These are phyloP conservation scores for Gorsachius magnificus DNA, from an alignment of 2,797 vertebrate genomes.

Conservation along the genomic window DNA sequence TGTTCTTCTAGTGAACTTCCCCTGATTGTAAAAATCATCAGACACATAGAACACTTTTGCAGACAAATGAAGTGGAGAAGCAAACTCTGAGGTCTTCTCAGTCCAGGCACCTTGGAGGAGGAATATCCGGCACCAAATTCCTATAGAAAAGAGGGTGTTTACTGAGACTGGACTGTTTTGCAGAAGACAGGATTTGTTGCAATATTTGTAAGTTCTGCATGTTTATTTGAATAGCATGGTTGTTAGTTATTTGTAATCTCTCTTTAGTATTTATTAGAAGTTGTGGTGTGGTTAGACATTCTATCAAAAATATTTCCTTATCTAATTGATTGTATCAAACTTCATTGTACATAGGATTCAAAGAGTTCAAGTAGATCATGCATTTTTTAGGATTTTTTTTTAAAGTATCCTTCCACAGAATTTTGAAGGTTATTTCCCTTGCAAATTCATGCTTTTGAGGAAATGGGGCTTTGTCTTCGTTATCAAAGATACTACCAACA, in stretches of 20 bases:
- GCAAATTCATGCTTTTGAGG: background rate
- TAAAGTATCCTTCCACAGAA: background rate
- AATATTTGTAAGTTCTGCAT: slow-evolving; percentile 48
- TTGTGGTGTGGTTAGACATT: background rate
- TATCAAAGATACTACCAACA: background rate
- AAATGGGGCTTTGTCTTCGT: background rate
- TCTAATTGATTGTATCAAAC: background rate
- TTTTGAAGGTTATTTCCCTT: background rate
- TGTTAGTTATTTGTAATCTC: background rate
- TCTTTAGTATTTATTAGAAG: background rate
- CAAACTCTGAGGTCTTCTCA: slow-evolving; percentile 15
- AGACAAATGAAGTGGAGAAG: slow-evolving; percentile 20
- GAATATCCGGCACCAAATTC: background rate
- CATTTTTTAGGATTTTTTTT: background rate
- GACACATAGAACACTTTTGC: background rate
- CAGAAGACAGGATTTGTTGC: background rate
- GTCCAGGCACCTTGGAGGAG: background rate
- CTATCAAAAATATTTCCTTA: background rate
- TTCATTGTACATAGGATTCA: background rate
- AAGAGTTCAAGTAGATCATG: background rate
- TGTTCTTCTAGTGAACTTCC: slow-evolving; percentile 15
- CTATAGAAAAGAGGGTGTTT: background rate
- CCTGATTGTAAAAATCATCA: slow-evolving; percentile 26
- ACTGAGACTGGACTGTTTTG: background rate
- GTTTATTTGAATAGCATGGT: background rate